Evolutionary conservation across 2,113 vertebrate species (phyloP).

Genomic region (Pongo abelii): DNA sequence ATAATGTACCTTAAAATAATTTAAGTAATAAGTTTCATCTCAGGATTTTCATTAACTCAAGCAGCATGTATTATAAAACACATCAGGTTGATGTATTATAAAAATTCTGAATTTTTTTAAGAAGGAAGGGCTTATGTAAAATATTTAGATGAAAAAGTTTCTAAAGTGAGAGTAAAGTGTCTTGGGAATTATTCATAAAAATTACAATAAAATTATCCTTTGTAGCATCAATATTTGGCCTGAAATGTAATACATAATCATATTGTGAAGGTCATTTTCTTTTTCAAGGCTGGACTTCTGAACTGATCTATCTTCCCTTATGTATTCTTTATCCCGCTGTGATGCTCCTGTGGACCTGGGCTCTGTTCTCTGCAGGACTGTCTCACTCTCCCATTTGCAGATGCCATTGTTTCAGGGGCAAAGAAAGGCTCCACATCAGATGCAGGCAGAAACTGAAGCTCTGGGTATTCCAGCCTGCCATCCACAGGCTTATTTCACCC

Average conservation of each 20-base stretch:
- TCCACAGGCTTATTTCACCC: not conserved
- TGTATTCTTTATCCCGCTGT: not conserved
- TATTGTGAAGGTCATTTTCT: not conserved
- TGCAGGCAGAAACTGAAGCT: not conserved
- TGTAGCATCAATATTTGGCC: not conserved
- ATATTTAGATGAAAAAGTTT: slow-evolving; percentile 53
- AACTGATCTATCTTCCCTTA: not conserved
- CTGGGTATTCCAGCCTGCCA: not conserved
- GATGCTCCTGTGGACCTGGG: not conserved
- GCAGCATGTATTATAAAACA: slow-evolving; percentile 66
- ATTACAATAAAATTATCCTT: slow-evolving; percentile 24
- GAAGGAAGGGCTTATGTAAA: slow-evolving; percentile 41
- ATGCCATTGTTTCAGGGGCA: not conserved
- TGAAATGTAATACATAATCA: slow-evolving; percentile 16
- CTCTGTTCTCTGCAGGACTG: not conserved
- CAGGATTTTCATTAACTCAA: slow-evolving; percentile 71
- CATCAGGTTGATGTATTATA: slow-evolving; percentile 45
- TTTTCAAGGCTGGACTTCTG: not conserved
- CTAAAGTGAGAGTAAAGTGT: slow-evolving; percentile 35
- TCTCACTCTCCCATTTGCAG: not conserved
- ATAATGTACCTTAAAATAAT: slow-evolving; percentile 75
- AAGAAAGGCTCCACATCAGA: not conserved
- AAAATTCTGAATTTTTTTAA: slow-evolving; percentile 35
- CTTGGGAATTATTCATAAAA: slow-evolving; percentile 45
- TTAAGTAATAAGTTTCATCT: slow-evolving; percentile 74